Evolutionary conservation across 2,888 invertebrate species (phyloP).

Genomic region (Drosophila formosana): DNA sequence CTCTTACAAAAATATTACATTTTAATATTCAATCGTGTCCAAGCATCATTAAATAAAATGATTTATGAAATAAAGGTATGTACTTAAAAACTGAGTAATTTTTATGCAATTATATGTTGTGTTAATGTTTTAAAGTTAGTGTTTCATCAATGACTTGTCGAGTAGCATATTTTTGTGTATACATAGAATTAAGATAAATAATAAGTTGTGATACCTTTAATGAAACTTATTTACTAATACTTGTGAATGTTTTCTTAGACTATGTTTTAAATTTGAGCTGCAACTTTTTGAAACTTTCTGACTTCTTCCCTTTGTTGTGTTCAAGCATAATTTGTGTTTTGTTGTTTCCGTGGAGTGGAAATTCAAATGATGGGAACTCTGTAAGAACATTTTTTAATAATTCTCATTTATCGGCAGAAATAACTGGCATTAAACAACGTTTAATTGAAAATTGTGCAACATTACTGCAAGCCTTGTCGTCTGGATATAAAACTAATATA

Average conservation of each 20-base stretch:
- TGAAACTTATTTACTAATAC: too few species aligned
- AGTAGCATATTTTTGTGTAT: constrained; percentile 13
- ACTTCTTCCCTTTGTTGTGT: too few species aligned
- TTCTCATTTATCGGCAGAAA: constrained; percentile 16
- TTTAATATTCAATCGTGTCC: too few species aligned
- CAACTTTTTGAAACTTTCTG: too few species aligned
- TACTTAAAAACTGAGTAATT: constrained; percentile 3
- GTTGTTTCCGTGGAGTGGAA: constrained; percentile 11
- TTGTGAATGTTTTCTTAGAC: too few species aligned
- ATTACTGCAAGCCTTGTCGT: constrained; percentile 19
- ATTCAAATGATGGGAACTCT: constrained; percentile 34
- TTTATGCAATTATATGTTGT: constrained; percentile 1
- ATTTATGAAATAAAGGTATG: neutral
- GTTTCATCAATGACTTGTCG: constrained; percentile 8
- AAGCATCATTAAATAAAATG: too few species aligned
- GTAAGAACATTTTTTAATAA: constrained; percentile 30
- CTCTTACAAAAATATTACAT: too few species aligned
- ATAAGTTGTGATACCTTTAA: too few species aligned
- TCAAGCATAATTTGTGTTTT: too few species aligned
- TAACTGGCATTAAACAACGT: constrained; percentile 21
- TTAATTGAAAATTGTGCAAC: constrained; percentile 22
- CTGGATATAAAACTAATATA: neutral
- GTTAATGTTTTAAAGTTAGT: constrained; percentile 11
- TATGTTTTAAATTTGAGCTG: too few species aligned
- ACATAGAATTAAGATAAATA: constrained; percentile 1